Percentiles rank a stretch among this genome's conserved stretches.
phyloP scores from a whole-genome alignment of 2,888 invertebrate species.

The Synanthedon vespiformis region DNA sequence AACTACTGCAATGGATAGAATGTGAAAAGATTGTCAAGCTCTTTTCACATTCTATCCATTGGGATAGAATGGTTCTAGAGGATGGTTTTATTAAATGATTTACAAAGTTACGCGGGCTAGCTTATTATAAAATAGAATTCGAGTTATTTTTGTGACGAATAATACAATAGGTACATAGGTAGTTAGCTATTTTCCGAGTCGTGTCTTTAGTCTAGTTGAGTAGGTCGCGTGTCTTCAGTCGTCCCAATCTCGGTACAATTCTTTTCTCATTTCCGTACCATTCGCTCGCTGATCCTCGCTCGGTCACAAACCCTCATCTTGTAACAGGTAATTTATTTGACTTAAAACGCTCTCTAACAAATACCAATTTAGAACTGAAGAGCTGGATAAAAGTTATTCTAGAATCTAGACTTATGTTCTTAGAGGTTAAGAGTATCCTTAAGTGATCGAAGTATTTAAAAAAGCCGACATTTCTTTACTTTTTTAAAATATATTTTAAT shows the following conservation, averaged over 20 bases:
- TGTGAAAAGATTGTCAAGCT: no score
- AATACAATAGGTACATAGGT: not conserved
- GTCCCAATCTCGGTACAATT: conserved; percentile 35
- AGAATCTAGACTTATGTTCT: no score
- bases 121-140: not conserved
- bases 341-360: conserved; percentile 38
- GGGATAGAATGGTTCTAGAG: no score
- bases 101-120: no score
- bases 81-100: no score
- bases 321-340: conserved; percentile 45
- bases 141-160: not conserved
- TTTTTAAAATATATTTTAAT: no score
- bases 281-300: conserved; percentile 28
- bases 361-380: conserved; percentile 27
- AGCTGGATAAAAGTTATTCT: conserved; percentile 4
- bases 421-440: no score
- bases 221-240: not conserved
- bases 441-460: no score
- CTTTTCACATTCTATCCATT: no score
- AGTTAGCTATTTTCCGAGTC: not conserved
- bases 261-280: conserved; percentile 47
- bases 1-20: no score
- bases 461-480: no score
- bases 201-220: no score
- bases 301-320: conserved; percentile 28